Evolutionary conservation across 2,888 invertebrate species (phyloP).

Genomic region (Coelinius sp.): DNA sequence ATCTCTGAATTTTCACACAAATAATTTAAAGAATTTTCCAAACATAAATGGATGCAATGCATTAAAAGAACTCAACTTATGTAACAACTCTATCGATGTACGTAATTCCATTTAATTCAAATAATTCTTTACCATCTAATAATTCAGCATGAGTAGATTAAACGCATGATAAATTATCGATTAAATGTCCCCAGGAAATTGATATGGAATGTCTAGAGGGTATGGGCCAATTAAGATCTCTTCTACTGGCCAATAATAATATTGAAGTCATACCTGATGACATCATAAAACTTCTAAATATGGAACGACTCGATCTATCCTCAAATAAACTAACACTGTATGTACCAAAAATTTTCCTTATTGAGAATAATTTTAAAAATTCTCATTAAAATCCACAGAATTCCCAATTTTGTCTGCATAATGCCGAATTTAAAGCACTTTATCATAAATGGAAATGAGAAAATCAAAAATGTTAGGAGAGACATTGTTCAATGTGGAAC

Average conservation of each 20-base stretch:
- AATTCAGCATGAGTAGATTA: not conserved
- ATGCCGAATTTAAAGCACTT: constrained; percentile 87
- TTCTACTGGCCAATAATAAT: constrained; percentile 88
- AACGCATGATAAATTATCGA: constrained; percentile 20
- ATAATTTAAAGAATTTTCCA: constrained; percentile 83
- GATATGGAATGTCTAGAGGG: constrained; percentile 81
- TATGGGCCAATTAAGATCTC: constrained; percentile 79
- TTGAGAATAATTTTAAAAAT: not conserved
- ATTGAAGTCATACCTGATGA: constrained; percentile 84
- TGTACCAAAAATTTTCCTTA: constrained; percentile 46
- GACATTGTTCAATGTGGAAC: constrained; percentile 92
- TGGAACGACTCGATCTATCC: constrained; percentile 87
- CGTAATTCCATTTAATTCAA: constrained; percentile 45
- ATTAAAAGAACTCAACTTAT: constrained; percentile 85
- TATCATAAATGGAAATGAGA: constrained; percentile 86
- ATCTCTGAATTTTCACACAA: constrained; percentile 84
- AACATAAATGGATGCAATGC: constrained; percentile 82
- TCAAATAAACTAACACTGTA: constrained; percentile 80
- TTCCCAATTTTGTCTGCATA: constrained; percentile 79
- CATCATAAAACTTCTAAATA: constrained; percentile 80
- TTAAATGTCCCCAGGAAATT: constrained; percentile 77
- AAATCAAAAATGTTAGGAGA: constrained; percentile 83
- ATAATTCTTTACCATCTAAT: not conserved
- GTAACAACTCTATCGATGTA: constrained; percentile 86
- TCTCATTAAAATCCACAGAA: constrained; percentile 67